Base-by-base conservation (phyloP, 2,888 invertebrate species). In the Agriotes lineatus region DNA sequence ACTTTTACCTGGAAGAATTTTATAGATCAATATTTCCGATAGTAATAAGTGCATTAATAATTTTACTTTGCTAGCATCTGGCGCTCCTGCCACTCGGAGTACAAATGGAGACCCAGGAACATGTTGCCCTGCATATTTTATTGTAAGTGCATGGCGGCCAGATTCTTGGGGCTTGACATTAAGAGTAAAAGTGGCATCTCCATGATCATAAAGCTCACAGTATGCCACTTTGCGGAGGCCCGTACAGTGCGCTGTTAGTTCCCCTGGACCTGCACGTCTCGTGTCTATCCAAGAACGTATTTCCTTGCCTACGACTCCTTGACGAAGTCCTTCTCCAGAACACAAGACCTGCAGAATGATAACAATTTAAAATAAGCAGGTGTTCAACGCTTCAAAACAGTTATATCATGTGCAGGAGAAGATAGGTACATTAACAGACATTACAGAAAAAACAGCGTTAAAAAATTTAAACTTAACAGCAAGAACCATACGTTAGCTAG, bases 251-350 rank as follows among this genome's bases (percentile, higher is more conserved):
- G 98, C 99, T 0, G 97, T 97, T 61, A 99, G 87, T 83, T 99
- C 98, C 10, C 98, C 96, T 33, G 95, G 95, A 3, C 97, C 99
- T 18, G 99, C 98, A 78, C 96, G 89, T 67, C 99, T 87, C 0
- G 99, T 99, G 85, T 99, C 99, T 76, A 99, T 98, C 88, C 96
- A 96, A 52, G 97, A 96, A 78, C 97, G 91, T 72, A 99, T 95
- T 83, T 98, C 97, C 73, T 95, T 91, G n/a, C 97, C 98, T 12
- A 99, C 94, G 59, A 97, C 94, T 44, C 98, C 99, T 76, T 95
- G 94, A 14, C 95, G 91, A 37, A 99, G 87, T 0, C 97, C 97
- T 76, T 97, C 96, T 9, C 97, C 97, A 0, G 96, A 95, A 79
- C 97, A 97, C 54, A 96, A 90, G 0, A 96, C 95, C 78, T 82